Evolutionary conservation across 2,888 invertebrate species (phyloP).

Genomic region (Troides aeacus): DNA sequence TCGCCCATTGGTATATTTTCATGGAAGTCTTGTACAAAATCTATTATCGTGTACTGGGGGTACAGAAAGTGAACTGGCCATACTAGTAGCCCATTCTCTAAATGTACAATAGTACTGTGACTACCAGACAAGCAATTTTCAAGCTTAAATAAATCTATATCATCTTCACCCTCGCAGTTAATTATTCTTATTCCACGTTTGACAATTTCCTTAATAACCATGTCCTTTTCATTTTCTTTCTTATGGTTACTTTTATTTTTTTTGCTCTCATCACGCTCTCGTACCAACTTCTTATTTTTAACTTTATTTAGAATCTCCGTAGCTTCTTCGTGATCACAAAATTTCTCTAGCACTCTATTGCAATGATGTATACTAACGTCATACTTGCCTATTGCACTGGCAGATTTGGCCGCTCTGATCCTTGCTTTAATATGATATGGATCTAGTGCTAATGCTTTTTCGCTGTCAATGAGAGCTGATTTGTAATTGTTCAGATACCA

Average conservation of each 20-base stretch:
- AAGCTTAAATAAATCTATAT: constrained; percentile 75
- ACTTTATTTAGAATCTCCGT: constrained; percentile 55
- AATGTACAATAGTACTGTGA: constrained; percentile 81
- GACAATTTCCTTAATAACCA: constrained; percentile 64
- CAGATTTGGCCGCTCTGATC: constrained; percentile 87
- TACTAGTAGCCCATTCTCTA: constrained; percentile 81
- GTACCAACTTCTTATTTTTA: constrained; percentile 72
- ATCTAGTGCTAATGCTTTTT: constrained; percentile 87
- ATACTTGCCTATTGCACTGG: constrained; percentile 82
- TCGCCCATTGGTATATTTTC: constrained; percentile 83
- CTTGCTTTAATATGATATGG: constrained; percentile 89
- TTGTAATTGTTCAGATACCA: constrained; percentile 90
- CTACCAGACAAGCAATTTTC: constrained; percentile 84
- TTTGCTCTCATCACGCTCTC: constrained; percentile 79
- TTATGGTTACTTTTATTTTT: constrained; percentile 64
- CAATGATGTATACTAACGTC: constrained; percentile 87
- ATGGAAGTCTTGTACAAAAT: constrained; percentile 90
- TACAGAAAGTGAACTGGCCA: constrained; percentile 96
- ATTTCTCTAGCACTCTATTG: constrained; percentile 81
- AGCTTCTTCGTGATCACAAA: constrained; percentile 76
- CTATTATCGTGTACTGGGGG: constrained; percentile 92
- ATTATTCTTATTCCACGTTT: constrained; percentile 77
- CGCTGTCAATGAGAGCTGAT: constrained; percentile 89
- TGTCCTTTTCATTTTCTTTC: constrained; percentile 63
- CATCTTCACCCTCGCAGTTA: constrained; percentile 71